Conservation (phyloP, 2,888 invertebrate genomes). For the Cryptocheilus praepositus region DNA sequence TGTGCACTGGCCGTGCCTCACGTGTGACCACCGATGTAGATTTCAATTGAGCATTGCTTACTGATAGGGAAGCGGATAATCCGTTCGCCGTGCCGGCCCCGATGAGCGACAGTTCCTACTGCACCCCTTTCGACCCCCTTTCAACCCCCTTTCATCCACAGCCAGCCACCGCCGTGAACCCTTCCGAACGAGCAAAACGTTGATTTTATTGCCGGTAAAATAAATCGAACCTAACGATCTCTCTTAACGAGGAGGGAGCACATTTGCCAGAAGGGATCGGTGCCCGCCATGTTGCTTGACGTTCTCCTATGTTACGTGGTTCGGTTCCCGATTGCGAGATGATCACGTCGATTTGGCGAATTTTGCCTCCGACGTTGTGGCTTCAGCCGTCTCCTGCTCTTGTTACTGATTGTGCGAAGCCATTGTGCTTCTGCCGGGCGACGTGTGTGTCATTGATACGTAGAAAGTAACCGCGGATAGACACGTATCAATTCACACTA, state of each 20-base stretch:
- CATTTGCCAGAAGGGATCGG: too few relatives aligned
- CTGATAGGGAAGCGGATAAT: constrained; percentile 61
- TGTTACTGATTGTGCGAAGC: too few relatives aligned
- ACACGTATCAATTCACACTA: too few relatives aligned
- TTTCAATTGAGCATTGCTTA: constrained; percentile 65
- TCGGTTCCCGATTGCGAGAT: too few relatives aligned
- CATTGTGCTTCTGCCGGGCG: too few relatives aligned
- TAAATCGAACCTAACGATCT: constrained; percentile 51
- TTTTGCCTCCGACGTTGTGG: too few relatives aligned
- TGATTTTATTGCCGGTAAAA: constrained; percentile 63
- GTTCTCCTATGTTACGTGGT: too few relatives aligned
- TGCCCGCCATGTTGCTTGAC: too few relatives aligned
- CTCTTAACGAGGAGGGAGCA: constrained; percentile 45
- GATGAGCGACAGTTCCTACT: constrained; percentile 46
- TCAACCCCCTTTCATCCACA: background rate
- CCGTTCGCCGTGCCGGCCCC: constrained; percentile 46
- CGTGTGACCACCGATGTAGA: constrained; percentile 62
- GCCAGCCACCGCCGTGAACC: constrained; percentile 25
- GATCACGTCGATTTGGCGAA: too few relatives aligned
- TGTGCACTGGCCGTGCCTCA: constrained; percentile 47
- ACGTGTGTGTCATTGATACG: too few relatives aligned
- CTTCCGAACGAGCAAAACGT: constrained; percentile 54
- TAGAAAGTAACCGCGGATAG: too few relatives aligned
- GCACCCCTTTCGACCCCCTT: constrained; percentile 25
- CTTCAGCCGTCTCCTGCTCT: too few relatives aligned